phyloP scores from a whole-genome alignment of 2,888 invertebrate species.

The Hydropsyche betteni region DNA sequence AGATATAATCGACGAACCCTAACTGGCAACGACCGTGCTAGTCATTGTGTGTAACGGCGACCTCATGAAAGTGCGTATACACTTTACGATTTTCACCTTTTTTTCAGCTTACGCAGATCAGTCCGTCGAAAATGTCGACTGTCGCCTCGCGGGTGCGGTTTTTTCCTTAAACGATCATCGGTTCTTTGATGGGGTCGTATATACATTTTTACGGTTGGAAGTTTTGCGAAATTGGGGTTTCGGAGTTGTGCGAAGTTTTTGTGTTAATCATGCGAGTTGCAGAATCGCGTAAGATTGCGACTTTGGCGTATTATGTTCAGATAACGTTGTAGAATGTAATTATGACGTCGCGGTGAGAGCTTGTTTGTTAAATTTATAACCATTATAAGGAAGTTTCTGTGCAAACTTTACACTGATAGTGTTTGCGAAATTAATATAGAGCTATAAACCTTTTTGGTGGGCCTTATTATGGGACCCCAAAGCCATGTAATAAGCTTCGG shows the following conservation, averaged over 20 bases:
- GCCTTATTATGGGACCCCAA: constrained; percentile 26
- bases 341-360: constrained; percentile 25
- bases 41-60: constrained; percentile 8
- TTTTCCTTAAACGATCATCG: neutral
- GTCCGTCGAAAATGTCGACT: too few species aligned
- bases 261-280: too few species aligned
- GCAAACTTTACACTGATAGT: constrained; percentile 33
- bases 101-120: constrained; percentile 1
- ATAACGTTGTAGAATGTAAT: constrained; percentile 23
- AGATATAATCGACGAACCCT: neutral
- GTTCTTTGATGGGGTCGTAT: neutral
- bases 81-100: constrained; percentile 26
- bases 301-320: too few species aligned
- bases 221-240: neutral
- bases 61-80: neutral
- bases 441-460: constrained; percentile 33
- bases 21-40: constrained; percentile 1
- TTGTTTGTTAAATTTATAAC: constrained; percentile 35
- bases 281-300: too few species aligned
- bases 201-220: neutral
- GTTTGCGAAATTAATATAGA: constrained; percentile 36
- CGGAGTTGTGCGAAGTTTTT: neutral
- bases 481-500: constrained; percentile 14
- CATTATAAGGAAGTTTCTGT: constrained; percentile 34
- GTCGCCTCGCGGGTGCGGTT: too few species aligned